Evolutionary conservation across 2,888 invertebrate genomes (phyloP), one percentile per base, ranked within the genome.

Genomic region (Eupithecia centaureata): DNA sequence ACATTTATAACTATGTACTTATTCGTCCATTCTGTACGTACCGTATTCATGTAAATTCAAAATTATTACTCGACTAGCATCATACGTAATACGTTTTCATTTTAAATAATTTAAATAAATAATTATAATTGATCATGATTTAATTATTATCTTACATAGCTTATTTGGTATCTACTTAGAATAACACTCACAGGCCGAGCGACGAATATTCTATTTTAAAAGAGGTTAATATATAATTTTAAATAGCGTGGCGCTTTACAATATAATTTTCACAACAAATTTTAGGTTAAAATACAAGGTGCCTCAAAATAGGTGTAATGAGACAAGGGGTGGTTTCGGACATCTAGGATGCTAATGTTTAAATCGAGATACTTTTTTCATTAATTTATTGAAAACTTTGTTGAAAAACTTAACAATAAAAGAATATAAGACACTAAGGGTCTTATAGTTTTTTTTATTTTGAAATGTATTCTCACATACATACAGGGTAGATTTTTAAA

Each of bases 61-160:
- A 85, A 85, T 81, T 77, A 80, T 80, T 81, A 82, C 80, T 82
- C 85, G 92, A 92, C 92, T 92, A 92, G 92, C 86, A 91, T 91
- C 91, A 84, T 91, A 90, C 90, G 84, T 91, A 91, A 91, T 91
- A 92, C 91, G 91, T 89, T 80, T 77, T 81, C 82, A 78, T 78
- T 67, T 70, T 61, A 77, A 76, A 78, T 78, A 74, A 78, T 77
- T 18, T 32, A 77, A 75, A 75, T 73, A 74, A 73, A 73, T 70
- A 76, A 75, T 77, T 78, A 12, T 76, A 76, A 79, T 78, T 79
- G 77, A 79, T 79, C 76, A 68, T 77, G 70, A 63, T 71, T 27
- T 56, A 67, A 66, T 70, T 67, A 66, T 71, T 70, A 70, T 68
- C 54, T 72, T 71, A 66, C 63, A 59, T 74, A 73, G 65, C 67